These are phyloP conservation scores for Portunus trituberculatus DNA, from an alignment of 1,140 invertebrate genomes.

Conservation along the genomic window DNA sequence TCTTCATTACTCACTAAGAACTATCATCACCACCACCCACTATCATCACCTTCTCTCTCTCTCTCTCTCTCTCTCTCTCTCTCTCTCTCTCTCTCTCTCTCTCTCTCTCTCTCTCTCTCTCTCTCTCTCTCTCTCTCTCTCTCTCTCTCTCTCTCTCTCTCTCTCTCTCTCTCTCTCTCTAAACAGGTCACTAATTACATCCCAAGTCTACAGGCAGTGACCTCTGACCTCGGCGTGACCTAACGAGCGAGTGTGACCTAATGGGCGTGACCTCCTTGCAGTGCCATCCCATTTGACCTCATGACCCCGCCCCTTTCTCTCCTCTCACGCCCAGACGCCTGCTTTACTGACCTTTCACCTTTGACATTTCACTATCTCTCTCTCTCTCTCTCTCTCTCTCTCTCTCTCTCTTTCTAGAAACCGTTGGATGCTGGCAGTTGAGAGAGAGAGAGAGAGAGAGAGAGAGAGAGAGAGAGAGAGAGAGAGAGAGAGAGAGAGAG, in stretches of 20 bases:
- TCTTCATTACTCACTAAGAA: neutral
- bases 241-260: neutral
- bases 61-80: conserved; percentile 27
- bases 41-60: conserved; percentile 27
- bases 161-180: no score
- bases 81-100: conserved; percentile 24
- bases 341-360: neutral
- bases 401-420: neutral
- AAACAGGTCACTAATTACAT: neutral
- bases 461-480: conserved; percentile 46
- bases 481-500: conserved; percentile 42
- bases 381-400: conserved; percentile 23
- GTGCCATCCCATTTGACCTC: neutral
- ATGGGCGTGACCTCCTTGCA: neutral
- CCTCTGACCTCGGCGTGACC: neutral
- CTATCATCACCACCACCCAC: neutral
- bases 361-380: neutral
- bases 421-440: neutral
- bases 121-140: conserved; percentile 18
- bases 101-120: no score
- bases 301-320: neutral
- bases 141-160: conserved; percentile 25
- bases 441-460: conserved; percentile 55
- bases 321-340: neutral
- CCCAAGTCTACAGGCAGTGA: neutral